phyloP scores from a whole-genome alignment of 2,797 vertebrate species.

The Scolopax bukidnonensis region DNA sequence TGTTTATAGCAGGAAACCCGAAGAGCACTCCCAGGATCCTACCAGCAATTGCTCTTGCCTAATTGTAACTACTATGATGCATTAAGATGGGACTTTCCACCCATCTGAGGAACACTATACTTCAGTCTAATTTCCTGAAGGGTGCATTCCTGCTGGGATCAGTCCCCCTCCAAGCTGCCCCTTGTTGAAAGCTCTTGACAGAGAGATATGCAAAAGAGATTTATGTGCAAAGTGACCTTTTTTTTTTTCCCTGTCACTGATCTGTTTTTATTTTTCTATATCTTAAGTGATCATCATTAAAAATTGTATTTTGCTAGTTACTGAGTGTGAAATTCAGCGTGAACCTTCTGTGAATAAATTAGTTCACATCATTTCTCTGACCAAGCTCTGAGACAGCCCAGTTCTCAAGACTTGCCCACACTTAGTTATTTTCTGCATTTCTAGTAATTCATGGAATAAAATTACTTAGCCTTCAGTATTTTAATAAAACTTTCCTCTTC shows the following conservation, averaged over 20 bases:
- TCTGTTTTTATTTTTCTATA: not conserved
- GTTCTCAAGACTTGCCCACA: not conserved
- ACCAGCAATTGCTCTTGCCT: not conserved
- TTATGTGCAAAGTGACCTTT: not conserved
- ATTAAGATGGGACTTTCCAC: not conserved
- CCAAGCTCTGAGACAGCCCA: not conserved
- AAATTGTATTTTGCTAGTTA: not conserved
- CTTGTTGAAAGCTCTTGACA: not conserved
- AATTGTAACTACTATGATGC: not conserved
- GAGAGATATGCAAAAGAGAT: not conserved
- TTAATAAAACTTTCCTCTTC: not conserved
- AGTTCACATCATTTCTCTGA: not conserved
- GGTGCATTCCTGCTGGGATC: not conserved
- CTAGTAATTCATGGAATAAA: not conserved
- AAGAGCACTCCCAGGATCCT: not conserved
- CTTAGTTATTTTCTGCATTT: not conserved
- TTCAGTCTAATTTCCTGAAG: not conserved
- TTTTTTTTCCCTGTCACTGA: not conserved
- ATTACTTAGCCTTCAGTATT: not conserved
- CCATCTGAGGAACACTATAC: not conserved
- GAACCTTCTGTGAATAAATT: not conserved
- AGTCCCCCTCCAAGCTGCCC: not conserved
- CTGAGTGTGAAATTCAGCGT: not conserved
- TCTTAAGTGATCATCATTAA: not conserved
- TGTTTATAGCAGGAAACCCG: not conserved